These are phyloP conservation scores for Achlya flavicornis DNA, from an alignment of 2,888 invertebrate genomes.

Conservation along the genomic window DNA sequence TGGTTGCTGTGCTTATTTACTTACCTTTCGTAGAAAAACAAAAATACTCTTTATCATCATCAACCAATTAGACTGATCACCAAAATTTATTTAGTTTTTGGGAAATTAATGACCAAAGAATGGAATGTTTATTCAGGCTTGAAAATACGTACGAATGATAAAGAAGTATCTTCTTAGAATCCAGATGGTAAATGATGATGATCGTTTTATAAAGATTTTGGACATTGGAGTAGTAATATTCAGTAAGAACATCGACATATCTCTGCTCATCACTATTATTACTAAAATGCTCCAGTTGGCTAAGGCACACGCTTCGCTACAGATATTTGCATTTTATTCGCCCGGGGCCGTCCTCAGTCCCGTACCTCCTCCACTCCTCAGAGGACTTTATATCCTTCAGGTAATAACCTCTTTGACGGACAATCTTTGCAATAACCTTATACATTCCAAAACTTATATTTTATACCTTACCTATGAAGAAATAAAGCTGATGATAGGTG, in stretches of 20 bases:
- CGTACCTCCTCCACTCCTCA: slow-evolving; percentile 37
- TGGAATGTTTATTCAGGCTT: too few relatives aligned
- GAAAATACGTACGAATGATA: background rate
- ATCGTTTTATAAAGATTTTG: background rate
- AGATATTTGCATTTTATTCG: slow-evolving; percentile 80
- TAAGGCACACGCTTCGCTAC: slow-evolving; percentile 55
- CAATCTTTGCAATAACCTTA: slow-evolving; percentile 38
- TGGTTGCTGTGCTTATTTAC: background rate
- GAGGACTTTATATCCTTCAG: slow-evolving; percentile 75
- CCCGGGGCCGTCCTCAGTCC: slow-evolving; percentile 54
- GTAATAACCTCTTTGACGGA: slow-evolving; percentile 82
- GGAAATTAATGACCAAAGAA: too few relatives aligned
- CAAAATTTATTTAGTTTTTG: too few relatives aligned
- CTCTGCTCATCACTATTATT: slow-evolving; percentile 29
- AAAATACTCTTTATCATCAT: background rate
- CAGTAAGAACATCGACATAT: slow-evolving; percentile 19
- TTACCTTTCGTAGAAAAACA: too few relatives aligned
- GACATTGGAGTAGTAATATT: too few relatives aligned
- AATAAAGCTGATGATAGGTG: slow-evolving; percentile 27
- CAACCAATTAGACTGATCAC: background rate
- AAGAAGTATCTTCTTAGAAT: background rate
- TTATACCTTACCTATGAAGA: slow-evolving; percentile 29
- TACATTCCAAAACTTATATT: slow-evolving; percentile 14
- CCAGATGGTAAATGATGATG: background rate
- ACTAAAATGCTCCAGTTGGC: slow-evolving; percentile 40